A percentile compares a stretch with the other conserved stretches of the same genome.
phyloP scores from a whole-genome alignment of 2,797 vertebrate genomes.

The Typhlichthys eigenmanni region DNA sequence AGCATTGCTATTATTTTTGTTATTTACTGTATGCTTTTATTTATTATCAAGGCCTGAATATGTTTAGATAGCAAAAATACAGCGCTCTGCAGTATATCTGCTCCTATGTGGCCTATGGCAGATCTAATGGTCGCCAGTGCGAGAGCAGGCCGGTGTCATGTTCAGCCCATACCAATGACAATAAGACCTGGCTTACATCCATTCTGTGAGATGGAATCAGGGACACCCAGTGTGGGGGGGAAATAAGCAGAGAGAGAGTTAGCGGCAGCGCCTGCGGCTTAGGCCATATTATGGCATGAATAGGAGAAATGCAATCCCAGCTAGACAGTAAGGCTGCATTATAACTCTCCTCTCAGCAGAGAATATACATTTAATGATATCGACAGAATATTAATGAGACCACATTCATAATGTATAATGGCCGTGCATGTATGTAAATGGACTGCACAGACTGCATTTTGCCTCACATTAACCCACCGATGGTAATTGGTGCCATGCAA shows the following conservation, averaged over 20 bases:
- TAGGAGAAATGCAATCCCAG: slow-evolving; percentile 1
- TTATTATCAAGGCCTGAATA: too few relatives aligned
- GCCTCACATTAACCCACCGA: too few relatives aligned
- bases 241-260: slow-evolving; percentile 9
- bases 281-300: slow-evolving; percentile 1
- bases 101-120: neutral
- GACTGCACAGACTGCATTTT: too few relatives aligned
- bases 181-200: slow-evolving; percentile 28
- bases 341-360: neutral
- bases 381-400: neutral
- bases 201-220: slow-evolving; percentile 18
- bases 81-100: too few relatives aligned
- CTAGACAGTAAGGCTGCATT: neutral
- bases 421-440: neutral
- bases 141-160: slow-evolving; percentile 11
- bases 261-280: neutral
- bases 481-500: too few relatives aligned
- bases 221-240: slow-evolving; percentile 1
- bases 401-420: neutral
- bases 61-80: too few relatives aligned
- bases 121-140: neutral
- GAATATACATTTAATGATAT: too few relatives aligned
- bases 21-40: too few relatives aligned
- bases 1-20: too few relatives aligned
- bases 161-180: slow-evolving; percentile 14